Evolutionary conservation across 2,797 vertebrate species (phyloP).

Genomic region (Zalophus californianus): DNA sequence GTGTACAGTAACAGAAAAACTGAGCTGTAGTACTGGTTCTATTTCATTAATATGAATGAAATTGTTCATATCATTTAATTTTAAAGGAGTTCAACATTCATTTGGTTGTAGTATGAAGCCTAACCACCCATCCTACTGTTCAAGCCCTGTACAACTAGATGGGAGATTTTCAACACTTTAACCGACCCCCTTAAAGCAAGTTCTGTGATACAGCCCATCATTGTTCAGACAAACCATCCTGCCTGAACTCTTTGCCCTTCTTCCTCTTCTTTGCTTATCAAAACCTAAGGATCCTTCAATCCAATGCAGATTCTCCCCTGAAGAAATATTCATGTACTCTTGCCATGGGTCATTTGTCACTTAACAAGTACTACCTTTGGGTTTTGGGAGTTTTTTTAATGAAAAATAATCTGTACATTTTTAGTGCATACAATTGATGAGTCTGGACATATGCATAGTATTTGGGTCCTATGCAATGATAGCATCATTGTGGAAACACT

Average conservation of each 20-base stretch:
- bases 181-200: not conserved
- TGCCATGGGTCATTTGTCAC: not conserved
- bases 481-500: not conserved
- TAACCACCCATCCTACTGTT: not conserved
- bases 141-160: not conserved
- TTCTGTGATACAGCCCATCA: not conserved
- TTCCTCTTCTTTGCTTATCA: not conserved
- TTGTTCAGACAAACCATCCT: not conserved
- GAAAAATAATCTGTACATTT: not conserved
- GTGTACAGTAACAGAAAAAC: not conserved
- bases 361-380: not conserved
- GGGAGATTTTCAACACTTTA: not conserved
- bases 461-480: not conserved
- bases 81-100: constrained; percentile 13
- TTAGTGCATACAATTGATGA: not conserved
- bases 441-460: not conserved
- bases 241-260: not conserved
- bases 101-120: not conserved
- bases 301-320: not conserved
- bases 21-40: constrained; percentile 1
- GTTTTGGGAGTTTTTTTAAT: not conserved
- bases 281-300: not conserved
- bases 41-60: constrained; percentile 3
- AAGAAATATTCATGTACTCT: not conserved
- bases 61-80: not conserved